A percentile compares a stretch with the other conserved stretches of the same genome.
Conservation (phyloP, 1,140 invertebrate genomes). For the honey bee (Apis mellifera) region Amel_HAv3.1 CM009941.2:8831501-8832000, state of each 20-base stretch:
- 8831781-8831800: neutral
- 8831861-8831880: conserved; percentile 48
- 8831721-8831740: neutral
- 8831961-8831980: conserved; percentile 60
- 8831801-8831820: conserved; percentile 38
- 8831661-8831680: neutral
- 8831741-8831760: no score
- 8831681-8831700: neutral
- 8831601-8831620: no score
- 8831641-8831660: no score
- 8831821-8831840: conserved; percentile 32
- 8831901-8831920: conserved; percentile 49
- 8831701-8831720: neutral
- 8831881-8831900: conserved; percentile 69
- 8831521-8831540: no score
- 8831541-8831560: no score
- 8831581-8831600: no score
- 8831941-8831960: conserved; percentile 49
- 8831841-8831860: conserved; percentile 41
- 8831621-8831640: no score
- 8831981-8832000: conserved; percentile 1
- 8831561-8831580: no score
- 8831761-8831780: neutral
- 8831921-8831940: conserved; percentile 49
- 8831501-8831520: no score